Conservation (phyloP, 92 coral and sea anemone species). For the Muricea muricata region DNA sequence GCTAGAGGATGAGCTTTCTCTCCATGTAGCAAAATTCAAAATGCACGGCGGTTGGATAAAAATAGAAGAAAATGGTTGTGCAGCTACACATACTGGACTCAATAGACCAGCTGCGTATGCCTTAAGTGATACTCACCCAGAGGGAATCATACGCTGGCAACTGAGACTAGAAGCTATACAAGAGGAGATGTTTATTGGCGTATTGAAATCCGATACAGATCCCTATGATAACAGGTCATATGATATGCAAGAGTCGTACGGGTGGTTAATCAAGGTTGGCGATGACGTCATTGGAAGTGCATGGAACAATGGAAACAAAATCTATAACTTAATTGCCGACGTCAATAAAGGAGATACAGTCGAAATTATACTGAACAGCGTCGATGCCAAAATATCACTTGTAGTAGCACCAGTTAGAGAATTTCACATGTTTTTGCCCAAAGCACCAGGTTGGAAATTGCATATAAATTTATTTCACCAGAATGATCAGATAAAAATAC, state of each 20-base stretch:
- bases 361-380: neutral
- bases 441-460: neutral
- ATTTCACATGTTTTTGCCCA: neutral
- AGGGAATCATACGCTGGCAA: slow-evolving; percentile 5
- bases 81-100: neutral
- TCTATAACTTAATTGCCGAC: neutral
- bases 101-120: slow-evolving; percentile 4
- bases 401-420: neutral
- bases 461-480: neutral
- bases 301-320: neutral
- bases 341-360: neutral
- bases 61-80: neutral
- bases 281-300: slow-evolving; percentile 18
- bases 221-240: slow-evolving; percentile 8
- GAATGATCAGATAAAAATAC: slow-evolving; percentile 1
- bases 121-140: neutral
- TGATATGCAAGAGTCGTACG: slow-evolving; percentile 6
- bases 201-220: neutral
- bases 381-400: neutral
- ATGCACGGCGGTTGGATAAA: neutral
- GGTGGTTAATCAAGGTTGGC: slow-evolving; percentile 21
- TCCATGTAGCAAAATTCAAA: neutral
- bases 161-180: neutral
- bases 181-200: neutral
- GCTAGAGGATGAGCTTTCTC: neutral